Evolutionary conservation across 1,140 invertebrate genomes (phyloP), one percentile per base, ranked within the genome.

Genomic region (Drosophila erecta): DNA sequence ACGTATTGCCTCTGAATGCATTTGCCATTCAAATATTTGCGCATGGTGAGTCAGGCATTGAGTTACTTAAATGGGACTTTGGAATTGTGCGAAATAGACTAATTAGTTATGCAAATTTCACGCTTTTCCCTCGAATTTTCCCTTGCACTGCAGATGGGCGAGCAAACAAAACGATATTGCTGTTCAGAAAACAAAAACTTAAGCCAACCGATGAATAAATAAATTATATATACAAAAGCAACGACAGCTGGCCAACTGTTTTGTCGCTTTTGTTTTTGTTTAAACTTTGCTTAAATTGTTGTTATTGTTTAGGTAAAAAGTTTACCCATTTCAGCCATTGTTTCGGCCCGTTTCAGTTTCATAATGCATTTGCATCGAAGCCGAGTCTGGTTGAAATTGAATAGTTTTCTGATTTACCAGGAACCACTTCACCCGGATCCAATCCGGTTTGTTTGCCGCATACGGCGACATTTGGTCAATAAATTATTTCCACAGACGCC

Each of bases 81-180:
- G 49, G 49, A 47, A 27, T 33, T 55, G 54, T 37, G 65, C 67
- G 37, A 71, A 59, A 40, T 33, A 14, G 10, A 65, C 65, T 70
- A 71, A 71, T 71, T 71, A 70, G 67, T 49, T 69, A 43, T 27
- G 43, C 43, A 70, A 71, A 70, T 71, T 70, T 55, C 65, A 70
- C 67, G 47, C 67, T 70, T 70, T 41, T 7, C 51, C 33, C 17
- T 24, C 7, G 5, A 38, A 10, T 15, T 41, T 35, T 24, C 30
- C 14, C 6, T 7, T 5, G 3, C 6, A 30, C 8, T 3, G 14
- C 11, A 35, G 54, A 64, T 46, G 17, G 41, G 33, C 61, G 44
- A 44, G 41, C 37, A 54, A 37, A 65, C 22, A 50, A 57, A 35
- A 30, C 51, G 20, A 56, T 70, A 40, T 40, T 17, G 35, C 50